Evolutionary conservation across 2,888 invertebrate genomes (phyloP).

Genomic region (Galerucella nymphaeae): DNA sequence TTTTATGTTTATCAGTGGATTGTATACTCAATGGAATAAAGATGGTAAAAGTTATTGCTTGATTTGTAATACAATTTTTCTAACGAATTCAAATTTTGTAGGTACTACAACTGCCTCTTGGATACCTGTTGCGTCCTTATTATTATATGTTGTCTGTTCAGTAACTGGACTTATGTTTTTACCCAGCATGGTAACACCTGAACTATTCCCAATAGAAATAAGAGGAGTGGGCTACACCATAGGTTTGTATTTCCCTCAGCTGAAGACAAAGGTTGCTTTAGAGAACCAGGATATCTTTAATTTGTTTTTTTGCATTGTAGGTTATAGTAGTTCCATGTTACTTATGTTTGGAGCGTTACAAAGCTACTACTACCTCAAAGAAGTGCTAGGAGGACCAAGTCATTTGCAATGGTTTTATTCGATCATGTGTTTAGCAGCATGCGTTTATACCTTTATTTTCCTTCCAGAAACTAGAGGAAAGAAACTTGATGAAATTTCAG

Average conservation of each 20-base stretch:
- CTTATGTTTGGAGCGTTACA: constrained; percentile 71
- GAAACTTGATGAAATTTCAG: constrained; percentile 65
- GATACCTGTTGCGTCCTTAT: constrained; percentile 67
- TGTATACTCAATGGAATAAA: constrained; percentile 66
- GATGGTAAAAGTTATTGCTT: constrained; percentile 56
- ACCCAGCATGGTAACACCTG: constrained; percentile 73
- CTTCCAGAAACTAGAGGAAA: constrained; percentile 67
- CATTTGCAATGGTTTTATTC: constrained; percentile 70
- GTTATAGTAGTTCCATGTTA: constrained; percentile 43
- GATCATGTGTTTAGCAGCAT: constrained; percentile 62
- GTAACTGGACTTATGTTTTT: constrained; percentile 71
- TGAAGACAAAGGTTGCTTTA: too few relatives aligned
- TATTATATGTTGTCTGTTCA: constrained; percentile 70
- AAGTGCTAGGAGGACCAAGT: constrained; percentile 64
- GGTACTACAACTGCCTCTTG: constrained; percentile 51
- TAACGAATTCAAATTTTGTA: neutral
- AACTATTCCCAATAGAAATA: constrained; percentile 71
- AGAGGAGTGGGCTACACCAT: constrained; percentile 66
- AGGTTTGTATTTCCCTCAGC: constrained; percentile 8
- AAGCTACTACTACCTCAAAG: constrained; percentile 63
- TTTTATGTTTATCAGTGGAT: constrained; percentile 69
- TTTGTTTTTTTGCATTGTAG: constrained; percentile 53
- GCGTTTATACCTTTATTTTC: constrained; percentile 64
- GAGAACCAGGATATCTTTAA: too few relatives aligned
- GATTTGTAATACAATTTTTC: neutral